Percentiles rank a stretch among this genome's conserved stretches.
Evolutionary conservation across 2,113 vertebrate species (phyloP).

Genomic region (Corapipo altera): DNA sequence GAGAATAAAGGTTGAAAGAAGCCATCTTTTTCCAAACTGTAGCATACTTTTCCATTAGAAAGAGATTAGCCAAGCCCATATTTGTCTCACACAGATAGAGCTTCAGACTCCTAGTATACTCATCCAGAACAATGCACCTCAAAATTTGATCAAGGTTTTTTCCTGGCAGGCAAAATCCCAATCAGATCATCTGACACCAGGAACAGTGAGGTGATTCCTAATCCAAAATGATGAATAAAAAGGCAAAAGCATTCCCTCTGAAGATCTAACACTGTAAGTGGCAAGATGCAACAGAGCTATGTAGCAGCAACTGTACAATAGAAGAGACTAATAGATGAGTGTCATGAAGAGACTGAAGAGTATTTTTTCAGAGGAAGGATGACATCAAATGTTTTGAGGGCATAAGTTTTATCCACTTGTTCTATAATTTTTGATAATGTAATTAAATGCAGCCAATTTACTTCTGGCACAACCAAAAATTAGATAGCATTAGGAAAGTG

Average conservation of each 20-base stretch:
- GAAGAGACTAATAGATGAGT: background rate
- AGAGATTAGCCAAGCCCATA: background rate
- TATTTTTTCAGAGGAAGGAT: constrained; percentile 26
- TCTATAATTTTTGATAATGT: constrained; percentile 29
- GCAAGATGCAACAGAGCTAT: background rate
- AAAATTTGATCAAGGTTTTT: background rate
- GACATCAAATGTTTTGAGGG: constrained; percentile 21
- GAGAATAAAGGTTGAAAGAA: background rate
- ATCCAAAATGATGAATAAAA: background rate
- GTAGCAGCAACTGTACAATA: background rate
- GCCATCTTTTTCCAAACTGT: background rate
- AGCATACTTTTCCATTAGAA: background rate
- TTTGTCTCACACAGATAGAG: background rate
- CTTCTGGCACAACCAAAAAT: constrained; percentile 17
- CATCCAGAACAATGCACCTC: background rate
- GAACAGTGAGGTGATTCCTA: background rate
- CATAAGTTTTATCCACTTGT: constrained; percentile 12
- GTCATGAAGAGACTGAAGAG: background rate
- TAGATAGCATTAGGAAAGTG: background rate
- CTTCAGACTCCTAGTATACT: background rate
- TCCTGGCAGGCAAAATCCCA: background rate
- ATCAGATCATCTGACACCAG: background rate
- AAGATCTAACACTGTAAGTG: constrained; percentile 8
- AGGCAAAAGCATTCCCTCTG: background rate
- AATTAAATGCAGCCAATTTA: constrained; percentile 37